phyloP scores from a whole-genome alignment of 1,140 invertebrate species.

The Drosophila murphyi region DNA sequence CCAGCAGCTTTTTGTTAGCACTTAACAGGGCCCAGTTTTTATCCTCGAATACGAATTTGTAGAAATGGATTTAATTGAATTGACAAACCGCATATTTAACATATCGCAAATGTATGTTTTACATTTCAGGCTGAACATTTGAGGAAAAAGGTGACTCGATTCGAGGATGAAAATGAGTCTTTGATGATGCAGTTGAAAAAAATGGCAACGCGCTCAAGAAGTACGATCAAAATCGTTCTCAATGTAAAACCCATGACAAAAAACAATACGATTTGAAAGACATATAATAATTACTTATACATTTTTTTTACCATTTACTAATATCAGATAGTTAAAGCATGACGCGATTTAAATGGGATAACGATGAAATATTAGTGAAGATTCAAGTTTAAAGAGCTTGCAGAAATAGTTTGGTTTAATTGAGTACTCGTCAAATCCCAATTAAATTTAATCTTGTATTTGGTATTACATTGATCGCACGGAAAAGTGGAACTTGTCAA shows the following conservation, averaged over 20 bases:
- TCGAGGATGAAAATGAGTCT: conserved; percentile 97
- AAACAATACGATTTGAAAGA: conserved; percentile 2
- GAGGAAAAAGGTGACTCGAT: conserved; percentile 92
- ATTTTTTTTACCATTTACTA: conserved; percentile 1
- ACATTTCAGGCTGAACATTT: conserved; percentile 90
- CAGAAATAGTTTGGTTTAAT: too few relatives aligned
- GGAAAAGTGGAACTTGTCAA: too few relatives aligned
- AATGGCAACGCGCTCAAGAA: conserved; percentile 94
- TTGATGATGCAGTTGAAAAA: conserved; percentile 96
- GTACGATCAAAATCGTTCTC: conserved; percentile 85
- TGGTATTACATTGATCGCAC: too few relatives aligned
- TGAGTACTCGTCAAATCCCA: too few relatives aligned
- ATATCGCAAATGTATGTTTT: conserved; percentile 62
- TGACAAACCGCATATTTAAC: conserved; percentile 34
- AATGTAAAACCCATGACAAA: conserved; percentile 18
- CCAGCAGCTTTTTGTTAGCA: conserved; percentile 17
- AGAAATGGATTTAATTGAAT: conserved; percentile 11
- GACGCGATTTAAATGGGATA: neutral
- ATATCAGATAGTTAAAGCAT: neutral
- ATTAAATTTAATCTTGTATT: too few relatives aligned
- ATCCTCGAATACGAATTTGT: conserved; percentile 70
- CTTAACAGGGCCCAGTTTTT: conserved; percentile 58
- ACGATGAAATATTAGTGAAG: too few relatives aligned
- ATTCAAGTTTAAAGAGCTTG: neutral
- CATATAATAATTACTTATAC: conserved; percentile 1